Conservation (phyloP, 2,888 invertebrate genomes). For the Temnothorax rugatulus region DNA sequence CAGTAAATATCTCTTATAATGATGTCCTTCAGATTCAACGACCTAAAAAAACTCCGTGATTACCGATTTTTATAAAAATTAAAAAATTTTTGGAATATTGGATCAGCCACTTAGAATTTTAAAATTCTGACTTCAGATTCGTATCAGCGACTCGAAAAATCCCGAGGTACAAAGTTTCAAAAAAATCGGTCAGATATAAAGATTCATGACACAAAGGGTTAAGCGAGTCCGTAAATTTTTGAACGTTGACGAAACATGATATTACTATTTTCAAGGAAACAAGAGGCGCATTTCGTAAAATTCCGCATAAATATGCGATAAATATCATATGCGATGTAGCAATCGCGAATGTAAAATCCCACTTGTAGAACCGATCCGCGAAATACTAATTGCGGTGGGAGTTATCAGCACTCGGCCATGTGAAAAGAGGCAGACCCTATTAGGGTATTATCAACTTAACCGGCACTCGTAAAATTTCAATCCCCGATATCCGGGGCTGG, state of each 20-base stretch:
- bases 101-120: no score
- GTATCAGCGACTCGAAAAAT: no score
- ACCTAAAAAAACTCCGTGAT: no score
- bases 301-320: neutral
- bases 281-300: neutral
- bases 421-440: neutral
- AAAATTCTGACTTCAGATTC: no score
- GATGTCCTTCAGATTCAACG: no score
- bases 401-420: neutral
- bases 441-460: slow-evolving; percentile 31
- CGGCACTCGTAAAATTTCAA: slow-evolving; percentile 37
- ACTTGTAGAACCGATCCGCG: neutral
- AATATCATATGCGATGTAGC: neutral
- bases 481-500: neutral
- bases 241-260: neutral
- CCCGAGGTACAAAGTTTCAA: no score
- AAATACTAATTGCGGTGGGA: slow-evolving; percentile 15
- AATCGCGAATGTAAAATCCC: neutral
- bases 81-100: no score
- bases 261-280: neutral
- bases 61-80: no score
- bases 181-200: no score
- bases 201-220: no score
- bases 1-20: no score
- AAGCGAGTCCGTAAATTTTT: neutral